Evolutionary conservation across 2,888 invertebrate genomes (phyloP), one percentile per base, ranked within the genome.

Genomic region (Hemithea aestivaria): DNA sequence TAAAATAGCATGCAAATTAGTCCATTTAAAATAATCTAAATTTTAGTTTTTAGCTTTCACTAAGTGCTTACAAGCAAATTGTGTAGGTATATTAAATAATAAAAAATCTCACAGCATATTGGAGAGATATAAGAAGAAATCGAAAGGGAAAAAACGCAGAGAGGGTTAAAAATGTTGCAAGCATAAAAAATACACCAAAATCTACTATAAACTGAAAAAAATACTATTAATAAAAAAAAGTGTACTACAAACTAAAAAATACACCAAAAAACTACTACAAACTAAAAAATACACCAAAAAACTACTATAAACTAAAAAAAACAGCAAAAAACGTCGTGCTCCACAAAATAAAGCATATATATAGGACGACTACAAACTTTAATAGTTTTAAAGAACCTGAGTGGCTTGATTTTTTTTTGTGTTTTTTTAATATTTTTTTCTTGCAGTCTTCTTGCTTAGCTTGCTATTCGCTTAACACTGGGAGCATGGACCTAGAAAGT

Each of bases 401-500:
- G 54, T 72, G 54, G 70, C 69, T 77, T 65, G 70, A 57, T 40
- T 49, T 55, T 52, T 63, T 62, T 66, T 58, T 59, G 23, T 44
- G 7, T 53, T 57, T 62, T 53, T 61, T 45, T 58, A 33, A n/a
- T n/a, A n/a, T n/a, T 43, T 56, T 73, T 73, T 73, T 72, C 76
- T 79, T 77, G 84, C 85, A 87, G 85, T 84, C 85, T 84, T 87
- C 83, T 77, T 53, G 64, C 66, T 76, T 81, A 81, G 73, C 84
- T 82, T 75, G 87, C 89, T 91, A 93, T 90, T 93, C 93, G 87
- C 90, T 93, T 91, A 93, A 89, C 81, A 93, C 92, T 70, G 93
- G 93, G 88, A 93, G 92, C 89, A 93, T 92, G 85, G 93, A 93
- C 91, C 93, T 89, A 90, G 81, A 88, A 87, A 68, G 46, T 26